Percentiles rank a stretch among this genome's conserved stretches.
Evolutionary conservation across 1,140 invertebrate species (phyloP).

Genomic region (Aphelinus atriplicis): DNA sequence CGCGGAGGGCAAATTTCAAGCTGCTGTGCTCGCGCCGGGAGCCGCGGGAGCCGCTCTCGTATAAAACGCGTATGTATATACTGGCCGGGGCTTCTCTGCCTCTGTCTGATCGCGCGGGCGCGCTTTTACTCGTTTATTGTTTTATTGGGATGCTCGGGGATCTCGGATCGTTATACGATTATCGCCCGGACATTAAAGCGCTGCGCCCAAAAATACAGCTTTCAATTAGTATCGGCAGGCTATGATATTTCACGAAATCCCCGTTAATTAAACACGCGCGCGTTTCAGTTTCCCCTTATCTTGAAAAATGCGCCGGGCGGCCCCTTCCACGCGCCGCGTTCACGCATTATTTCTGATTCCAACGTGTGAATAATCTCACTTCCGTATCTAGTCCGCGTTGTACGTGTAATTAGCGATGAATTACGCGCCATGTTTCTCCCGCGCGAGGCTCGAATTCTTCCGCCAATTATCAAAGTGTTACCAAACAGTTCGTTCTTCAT

Average conservation of each 20-base stretch:
- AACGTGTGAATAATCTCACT: not conserved
- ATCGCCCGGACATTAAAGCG: conserved; percentile 5
- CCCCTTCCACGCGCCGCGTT: conserved; percentile 11
- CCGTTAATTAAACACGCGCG: conserved; percentile 3
- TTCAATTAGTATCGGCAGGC: conserved; percentile 9
- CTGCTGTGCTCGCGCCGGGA: too few species aligned
- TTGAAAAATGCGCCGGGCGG: conserved; percentile 38
- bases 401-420: too few species aligned
- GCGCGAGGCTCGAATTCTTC: too few species aligned
- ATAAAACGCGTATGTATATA: not conserved
- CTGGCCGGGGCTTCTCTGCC: not conserved
- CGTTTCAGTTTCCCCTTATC: conserved; percentile 3
- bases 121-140: not conserved
- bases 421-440: too few species aligned
- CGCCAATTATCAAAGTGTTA: too few species aligned
- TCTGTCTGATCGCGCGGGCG: too few species aligned
- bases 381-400: not conserved
- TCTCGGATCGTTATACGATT: conserved; percentile 16
- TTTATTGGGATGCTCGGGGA: not conserved
- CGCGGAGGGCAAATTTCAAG: not conserved
- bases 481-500: too few species aligned
- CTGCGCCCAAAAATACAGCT: not conserved
- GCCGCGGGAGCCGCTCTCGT: not conserved
- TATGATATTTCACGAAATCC: conserved; percentile 19
- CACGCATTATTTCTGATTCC: conserved; percentile 42